Evolutionary conservation across 2,888 invertebrate species (phyloP).

Genomic region (Ptycholaimellus sp.): DNA sequence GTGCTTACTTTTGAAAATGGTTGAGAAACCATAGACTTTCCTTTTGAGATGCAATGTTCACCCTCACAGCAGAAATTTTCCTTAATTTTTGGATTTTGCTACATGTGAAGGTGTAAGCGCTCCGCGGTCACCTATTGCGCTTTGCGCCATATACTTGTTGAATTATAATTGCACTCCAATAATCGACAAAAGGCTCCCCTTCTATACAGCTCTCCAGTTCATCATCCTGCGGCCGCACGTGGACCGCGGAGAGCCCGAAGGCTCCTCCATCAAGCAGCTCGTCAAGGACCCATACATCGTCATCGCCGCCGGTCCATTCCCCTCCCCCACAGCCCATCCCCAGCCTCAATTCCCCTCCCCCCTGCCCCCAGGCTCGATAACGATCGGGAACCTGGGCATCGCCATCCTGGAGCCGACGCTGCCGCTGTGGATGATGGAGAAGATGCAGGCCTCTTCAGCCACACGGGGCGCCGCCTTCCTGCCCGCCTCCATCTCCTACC

Average conservation of each 20-base stretch:
- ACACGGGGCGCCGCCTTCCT: constrained; percentile 51
- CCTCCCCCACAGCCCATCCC: not conserved
- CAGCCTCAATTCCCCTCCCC: too few relatives aligned
- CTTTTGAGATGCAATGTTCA: too few relatives aligned
- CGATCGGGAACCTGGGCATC: constrained; percentile 91
- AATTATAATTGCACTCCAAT: not conserved
- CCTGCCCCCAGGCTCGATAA: constrained; percentile 32
- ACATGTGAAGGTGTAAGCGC: too few relatives aligned
- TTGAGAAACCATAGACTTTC: too few relatives aligned
- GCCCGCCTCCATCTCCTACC: constrained; percentile 75
- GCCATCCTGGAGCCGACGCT: constrained; percentile 94
- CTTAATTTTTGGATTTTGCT: too few relatives aligned
- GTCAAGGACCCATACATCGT: constrained; percentile 81
- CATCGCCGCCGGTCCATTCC: constrained; percentile 58
- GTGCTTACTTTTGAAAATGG: too few relatives aligned
- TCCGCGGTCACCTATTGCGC: too few relatives aligned
- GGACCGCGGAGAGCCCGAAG: constrained; percentile 65
- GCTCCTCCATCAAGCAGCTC: constrained; percentile 60
- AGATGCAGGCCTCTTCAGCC: not conserved
- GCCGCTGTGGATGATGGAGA: constrained; percentile 96
- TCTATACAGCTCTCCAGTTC: constrained; percentile 54
- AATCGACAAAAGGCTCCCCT: constrained; percentile 12
- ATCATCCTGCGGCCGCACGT: constrained; percentile 79
- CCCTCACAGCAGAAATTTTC: too few relatives aligned
- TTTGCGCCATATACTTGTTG: too few relatives aligned